Evolutionary conservation across 92 coral and sea anemone genomes (phyloP).

Genomic region (Meandrina meandrites): DNA sequence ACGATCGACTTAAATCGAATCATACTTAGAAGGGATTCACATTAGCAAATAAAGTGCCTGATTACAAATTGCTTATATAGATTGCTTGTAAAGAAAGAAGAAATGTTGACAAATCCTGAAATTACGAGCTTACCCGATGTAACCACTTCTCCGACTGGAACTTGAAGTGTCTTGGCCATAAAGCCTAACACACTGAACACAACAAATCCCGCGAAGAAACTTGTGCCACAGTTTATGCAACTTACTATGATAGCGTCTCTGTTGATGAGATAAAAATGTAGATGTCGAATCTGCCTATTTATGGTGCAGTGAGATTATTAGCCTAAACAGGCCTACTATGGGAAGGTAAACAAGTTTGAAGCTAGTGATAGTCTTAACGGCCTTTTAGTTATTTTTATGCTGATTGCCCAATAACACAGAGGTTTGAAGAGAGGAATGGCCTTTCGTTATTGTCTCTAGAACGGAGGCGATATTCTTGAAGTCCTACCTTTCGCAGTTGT

Average conservation of each 20-base stretch:
- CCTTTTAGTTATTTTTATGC: background rate
- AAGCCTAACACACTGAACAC: constrained; percentile 99
- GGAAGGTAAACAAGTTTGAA: background rate
- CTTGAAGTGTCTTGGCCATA: constrained; percentile 77
- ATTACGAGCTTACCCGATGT: constrained; percentile 70
- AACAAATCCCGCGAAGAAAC: constrained; percentile 99
- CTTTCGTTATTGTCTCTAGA: background rate
- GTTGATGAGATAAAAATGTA: background rate
- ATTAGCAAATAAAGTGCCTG: too few relatives aligned
- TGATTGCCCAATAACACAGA: background rate
- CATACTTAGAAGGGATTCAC: too few relatives aligned
- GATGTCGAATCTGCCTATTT: background rate
- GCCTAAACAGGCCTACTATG: background rate
- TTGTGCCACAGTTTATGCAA: constrained; percentile 88
- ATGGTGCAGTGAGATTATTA: background rate
- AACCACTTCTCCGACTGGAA: constrained; percentile 79
- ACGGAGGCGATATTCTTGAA: background rate
- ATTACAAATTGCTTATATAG: too few relatives aligned
- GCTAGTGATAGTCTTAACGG: background rate
- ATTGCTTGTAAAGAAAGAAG: background rate
- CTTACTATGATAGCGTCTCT: constrained; percentile 92
- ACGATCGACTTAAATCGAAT: too few relatives aligned
- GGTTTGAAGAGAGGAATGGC: background rate
- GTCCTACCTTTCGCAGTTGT: constrained; percentile 80
- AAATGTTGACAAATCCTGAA: background rate